Conservation (phyloP, 2,888 invertebrate genomes). For the Heterodera filipjevi region DNA sequence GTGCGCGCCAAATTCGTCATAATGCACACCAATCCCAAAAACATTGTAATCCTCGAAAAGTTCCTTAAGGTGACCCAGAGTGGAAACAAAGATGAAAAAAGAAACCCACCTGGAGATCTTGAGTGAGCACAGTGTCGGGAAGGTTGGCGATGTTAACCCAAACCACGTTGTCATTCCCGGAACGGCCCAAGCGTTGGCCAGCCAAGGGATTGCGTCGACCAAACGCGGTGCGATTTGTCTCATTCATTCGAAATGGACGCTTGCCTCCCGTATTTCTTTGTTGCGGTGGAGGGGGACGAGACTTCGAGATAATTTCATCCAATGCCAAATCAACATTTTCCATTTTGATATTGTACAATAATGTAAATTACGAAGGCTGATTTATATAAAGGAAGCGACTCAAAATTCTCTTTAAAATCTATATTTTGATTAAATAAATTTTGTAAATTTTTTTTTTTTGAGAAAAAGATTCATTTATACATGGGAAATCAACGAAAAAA, state of each 20-base stretch:
- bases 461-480: too few species aligned
- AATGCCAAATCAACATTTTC: conserved; percentile 8
- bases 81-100: too few species aligned
- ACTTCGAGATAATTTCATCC: conserved; percentile 21
- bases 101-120: conserved; percentile 27
- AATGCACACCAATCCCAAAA: conserved; percentile 31
- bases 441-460: too few species aligned
- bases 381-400: too few species aligned
- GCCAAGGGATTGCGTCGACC: conserved; percentile 11
- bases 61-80: conserved; percentile 20
- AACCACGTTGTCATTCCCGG: conserved; percentile 25
- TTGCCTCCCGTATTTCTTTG: neutral
- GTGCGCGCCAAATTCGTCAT: conserved; percentile 31
- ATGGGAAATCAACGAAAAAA: too few species aligned
- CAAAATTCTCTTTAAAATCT: too few species aligned
- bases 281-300: neutral
- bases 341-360: neutral
- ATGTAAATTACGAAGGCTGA: neutral
- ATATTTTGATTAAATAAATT: too few species aligned
- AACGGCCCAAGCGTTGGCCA: neutral
- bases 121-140: conserved; percentile 34
- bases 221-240: neutral
- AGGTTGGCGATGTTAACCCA: conserved; percentile 30
- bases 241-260: neutral
- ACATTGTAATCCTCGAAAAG: conserved; percentile 32